Conservation (phyloP, 1,140 invertebrate species). For the Euura saliciscinereae region DNA sequence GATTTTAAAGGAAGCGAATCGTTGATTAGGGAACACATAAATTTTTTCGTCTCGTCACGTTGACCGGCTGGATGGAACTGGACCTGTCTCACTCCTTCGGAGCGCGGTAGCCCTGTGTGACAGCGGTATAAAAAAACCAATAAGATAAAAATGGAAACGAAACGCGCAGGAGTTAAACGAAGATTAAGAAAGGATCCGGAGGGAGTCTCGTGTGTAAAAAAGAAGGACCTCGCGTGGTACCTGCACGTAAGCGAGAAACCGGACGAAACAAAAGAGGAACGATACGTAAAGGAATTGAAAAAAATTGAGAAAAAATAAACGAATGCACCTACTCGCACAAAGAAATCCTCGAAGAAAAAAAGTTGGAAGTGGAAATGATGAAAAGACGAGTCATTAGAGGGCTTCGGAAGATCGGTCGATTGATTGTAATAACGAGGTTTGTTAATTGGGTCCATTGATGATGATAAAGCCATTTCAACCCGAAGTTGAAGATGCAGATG, state of each 20-base stretch:
- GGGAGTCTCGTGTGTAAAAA: background rate
- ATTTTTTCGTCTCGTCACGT: background rate
- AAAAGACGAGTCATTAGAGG: constrained; percentile 14
- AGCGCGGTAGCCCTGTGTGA: background rate
- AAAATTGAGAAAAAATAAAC: constrained; percentile 3
- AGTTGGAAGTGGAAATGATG: constrained; percentile 27
- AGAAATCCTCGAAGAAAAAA: constrained; percentile 8
- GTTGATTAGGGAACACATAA: constrained; percentile 5
- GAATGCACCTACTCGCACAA: background rate
- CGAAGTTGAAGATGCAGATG: background rate
- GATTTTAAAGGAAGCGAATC: background rate
- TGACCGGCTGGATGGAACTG: background rate
- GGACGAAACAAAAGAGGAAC: constrained; percentile 3
- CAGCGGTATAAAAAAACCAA: constrained; percentile 21
- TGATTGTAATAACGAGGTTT: constrained; percentile 40
- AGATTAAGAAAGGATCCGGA: constrained; percentile 40
- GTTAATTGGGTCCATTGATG: constrained; percentile 34
- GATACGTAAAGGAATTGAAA: constrained; percentile 1
- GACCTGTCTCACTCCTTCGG: background rate
- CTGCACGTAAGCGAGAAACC: background rate
- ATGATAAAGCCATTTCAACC: constrained; percentile 24
- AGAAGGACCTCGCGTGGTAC: background rate
- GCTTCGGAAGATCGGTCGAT: constrained; percentile 23
- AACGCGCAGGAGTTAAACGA: constrained; percentile 38
- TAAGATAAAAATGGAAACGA: constrained; percentile 35